Evolutionary conservation across 2,113 vertebrate species (phyloP).

Genomic region (Phrynosoma platyrhinos): DNA sequence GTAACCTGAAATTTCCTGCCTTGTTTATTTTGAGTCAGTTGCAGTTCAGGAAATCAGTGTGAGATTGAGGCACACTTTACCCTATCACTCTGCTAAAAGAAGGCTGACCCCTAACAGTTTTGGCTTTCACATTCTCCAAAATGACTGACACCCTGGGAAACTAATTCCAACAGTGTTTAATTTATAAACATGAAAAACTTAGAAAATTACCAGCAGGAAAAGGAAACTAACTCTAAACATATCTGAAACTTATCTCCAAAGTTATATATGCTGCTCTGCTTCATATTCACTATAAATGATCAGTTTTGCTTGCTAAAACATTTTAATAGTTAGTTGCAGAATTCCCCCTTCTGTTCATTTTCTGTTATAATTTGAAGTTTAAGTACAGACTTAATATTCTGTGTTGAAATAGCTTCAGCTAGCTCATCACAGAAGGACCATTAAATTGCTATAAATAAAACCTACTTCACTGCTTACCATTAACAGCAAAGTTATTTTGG

Average conservation of each 20-base stretch:
- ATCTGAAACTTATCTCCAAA: background rate
- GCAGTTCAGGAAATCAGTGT: too few relatives aligned
- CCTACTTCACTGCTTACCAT: conserved; percentile 27
- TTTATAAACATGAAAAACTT: background rate
- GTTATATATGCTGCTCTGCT: conserved; percentile 6
- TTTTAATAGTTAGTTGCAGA: background rate
- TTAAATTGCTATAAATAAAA: conserved; percentile 11
- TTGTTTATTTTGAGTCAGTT: too few relatives aligned
- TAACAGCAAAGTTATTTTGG: conserved; percentile 9
- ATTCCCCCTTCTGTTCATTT: conserved; percentile 14
- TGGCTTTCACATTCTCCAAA: too few relatives aligned
- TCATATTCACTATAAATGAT: background rate
- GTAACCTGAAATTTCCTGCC: too few relatives aligned
- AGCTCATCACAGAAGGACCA: background rate
- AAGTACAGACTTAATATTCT: conserved; percentile 5
- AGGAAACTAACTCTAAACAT: background rate
- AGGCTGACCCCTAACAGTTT: too few relatives aligned
- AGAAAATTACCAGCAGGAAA: background rate
- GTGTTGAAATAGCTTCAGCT: conserved; percentile 32
- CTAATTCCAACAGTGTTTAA: background rate
- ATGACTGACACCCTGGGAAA: too few relatives aligned
- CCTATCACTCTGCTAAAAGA: too few relatives aligned
- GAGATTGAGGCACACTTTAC: too few relatives aligned
- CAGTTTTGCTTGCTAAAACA: background rate
- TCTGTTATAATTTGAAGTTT: background rate